These are phyloP conservation scores for Habropoda laboriosa DNA, from an alignment of 1,140 invertebrate genomes.

Conservation along the genomic window DNA sequence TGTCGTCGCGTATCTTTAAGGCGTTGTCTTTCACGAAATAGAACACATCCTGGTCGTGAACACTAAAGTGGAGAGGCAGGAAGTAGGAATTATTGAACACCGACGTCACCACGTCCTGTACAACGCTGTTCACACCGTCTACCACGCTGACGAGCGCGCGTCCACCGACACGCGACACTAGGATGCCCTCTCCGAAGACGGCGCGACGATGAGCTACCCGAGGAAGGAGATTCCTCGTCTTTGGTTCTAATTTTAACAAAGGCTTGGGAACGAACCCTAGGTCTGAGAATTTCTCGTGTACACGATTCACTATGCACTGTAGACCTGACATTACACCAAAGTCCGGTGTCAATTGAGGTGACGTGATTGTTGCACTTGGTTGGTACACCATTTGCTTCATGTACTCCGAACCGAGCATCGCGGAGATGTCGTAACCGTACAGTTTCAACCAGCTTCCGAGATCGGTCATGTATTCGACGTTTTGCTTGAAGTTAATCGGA, in stretches of 20 bases:
- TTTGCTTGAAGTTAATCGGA: conserved; percentile 91
- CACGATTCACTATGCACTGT: conserved; percentile 91
- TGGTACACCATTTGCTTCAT: conserved; percentile 89
- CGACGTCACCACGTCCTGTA: conserved; percentile 95
- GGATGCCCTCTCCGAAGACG: conserved; percentile 94
- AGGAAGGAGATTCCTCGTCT: conserved; percentile 89
- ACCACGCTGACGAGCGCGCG: conserved; percentile 92
- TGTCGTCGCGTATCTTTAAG: conserved; percentile 92
- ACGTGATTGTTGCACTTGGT: conserved; percentile 89
- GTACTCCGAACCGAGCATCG: conserved; percentile 92
- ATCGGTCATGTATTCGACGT: conserved; percentile 91
- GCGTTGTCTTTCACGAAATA: conserved; percentile 97
- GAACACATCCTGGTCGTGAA: conserved; percentile 95
- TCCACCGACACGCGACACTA: conserved; percentile 91
- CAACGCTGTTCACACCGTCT: conserved; percentile 92
- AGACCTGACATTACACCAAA: conserved; percentile 94
- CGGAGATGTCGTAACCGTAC: conserved; percentile 93
- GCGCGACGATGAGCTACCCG: conserved; percentile 91
- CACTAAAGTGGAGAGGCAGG: conserved; percentile 94
- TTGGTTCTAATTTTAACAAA: conserved; percentile 90
- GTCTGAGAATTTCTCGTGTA: conserved; percentile 90
- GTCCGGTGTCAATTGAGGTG: conserved; percentile 89
- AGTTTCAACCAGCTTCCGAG: conserved; percentile 92
- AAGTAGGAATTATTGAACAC: conserved; percentile 97
- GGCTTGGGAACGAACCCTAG: conserved; percentile 92